Evolutionary conservation across 2,113 vertebrate genomes (phyloP), one percentile per base, ranked within the genome.

Genomic region (Clarias batrachus): DNA sequence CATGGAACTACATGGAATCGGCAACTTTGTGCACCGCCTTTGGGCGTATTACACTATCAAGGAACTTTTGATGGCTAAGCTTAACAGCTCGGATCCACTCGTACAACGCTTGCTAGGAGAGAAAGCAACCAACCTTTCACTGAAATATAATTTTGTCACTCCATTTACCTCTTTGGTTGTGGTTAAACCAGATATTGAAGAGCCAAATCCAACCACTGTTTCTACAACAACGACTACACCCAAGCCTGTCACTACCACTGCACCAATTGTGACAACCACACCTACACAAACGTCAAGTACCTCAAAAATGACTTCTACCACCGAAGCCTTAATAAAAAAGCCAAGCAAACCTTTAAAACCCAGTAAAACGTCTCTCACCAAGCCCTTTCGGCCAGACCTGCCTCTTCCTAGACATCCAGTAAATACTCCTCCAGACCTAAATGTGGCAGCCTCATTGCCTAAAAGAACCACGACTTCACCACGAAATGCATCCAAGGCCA

Each of bases 41-140:
- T 97, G 96, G 96, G 96, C 96, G 0, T 97, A 96, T 82, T 93
- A 94, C 87, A 97, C 96, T 63, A 96, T 96, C 90, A 95, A 95
- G 59, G 95, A 97, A 85, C 91, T 97, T 77, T 91, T 97, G 1
- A 90, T 94, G 71, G 93, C 93, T 37, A 93, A 93, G 82, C 90
- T 97, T 54, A 95, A 93, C 52, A 83, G 92, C 19, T 92, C 89
- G 1, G 94, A 96, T 76, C 87, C 93, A 0, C 85, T 89, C 0
- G 91, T 85, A 13, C 94, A 93, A 83, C 92, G 90, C 33, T 78
- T 96, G 30, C 92, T 97, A 54, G 86, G 91, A 6, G 93, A 96
- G 12, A 96, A 95, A 90, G 95, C 95, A 65, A 95, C 95, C 87
- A 96, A 95, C 37, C 91, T 97, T 11, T 96, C 96, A 3, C 94